phyloP scores from a whole-genome alignment of 2,113 vertebrate genomes.

The Chaetorhynchus papuensis region DNA sequence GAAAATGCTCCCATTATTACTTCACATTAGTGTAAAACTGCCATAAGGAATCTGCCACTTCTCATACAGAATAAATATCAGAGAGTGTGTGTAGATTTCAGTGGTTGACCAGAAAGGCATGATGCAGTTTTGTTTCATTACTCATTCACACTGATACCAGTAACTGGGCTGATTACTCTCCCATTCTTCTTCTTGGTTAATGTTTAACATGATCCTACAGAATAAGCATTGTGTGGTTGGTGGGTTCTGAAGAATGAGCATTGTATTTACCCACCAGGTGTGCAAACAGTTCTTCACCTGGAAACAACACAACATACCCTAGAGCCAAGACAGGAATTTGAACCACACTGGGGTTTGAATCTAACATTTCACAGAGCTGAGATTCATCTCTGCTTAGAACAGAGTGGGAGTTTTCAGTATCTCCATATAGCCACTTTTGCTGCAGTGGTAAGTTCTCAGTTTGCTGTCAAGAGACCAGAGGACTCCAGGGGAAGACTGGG shows the following conservation, averaged over 20 bases:
- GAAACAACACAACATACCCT: background rate
- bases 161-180: no score
- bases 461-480: background rate
- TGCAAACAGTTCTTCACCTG: background rate
- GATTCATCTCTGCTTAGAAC: background rate
- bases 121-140: background rate
- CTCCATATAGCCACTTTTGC: background rate
- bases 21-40: background rate
- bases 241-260: background rate
- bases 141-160: background rate
- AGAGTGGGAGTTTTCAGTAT: background rate
- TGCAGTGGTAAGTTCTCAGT: background rate
- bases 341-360: background rate
- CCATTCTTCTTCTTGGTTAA: background rate
- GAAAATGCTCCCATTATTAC: background rate
- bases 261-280: background rate
- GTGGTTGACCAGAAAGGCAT: background rate
- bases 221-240: background rate
- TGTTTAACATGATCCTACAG: background rate
- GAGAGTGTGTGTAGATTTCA: background rate
- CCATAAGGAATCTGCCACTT: accelerated
- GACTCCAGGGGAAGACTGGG: background rate
- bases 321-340: background rate
- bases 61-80: background rate
- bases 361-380: background rate